phyloP scores from a whole-genome alignment of 1,140 invertebrate species.

The Drosophila equinoxialis region DNA sequence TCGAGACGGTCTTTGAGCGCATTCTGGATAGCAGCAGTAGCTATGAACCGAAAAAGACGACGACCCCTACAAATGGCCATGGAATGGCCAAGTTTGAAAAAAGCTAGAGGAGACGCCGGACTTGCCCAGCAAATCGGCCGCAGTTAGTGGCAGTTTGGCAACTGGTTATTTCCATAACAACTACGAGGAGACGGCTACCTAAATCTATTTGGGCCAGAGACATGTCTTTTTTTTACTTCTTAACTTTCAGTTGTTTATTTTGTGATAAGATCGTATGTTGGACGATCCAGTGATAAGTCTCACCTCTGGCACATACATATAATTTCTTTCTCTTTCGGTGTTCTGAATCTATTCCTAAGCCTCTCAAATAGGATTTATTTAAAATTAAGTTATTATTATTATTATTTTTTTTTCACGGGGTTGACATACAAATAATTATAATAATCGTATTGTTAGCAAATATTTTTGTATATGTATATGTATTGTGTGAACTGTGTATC shows the following conservation, averaged over 20 bases:
- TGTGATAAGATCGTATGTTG: constrained; percentile 59
- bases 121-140: constrained; percentile 55
- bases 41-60: background rate
- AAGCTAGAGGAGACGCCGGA: constrained; percentile 9
- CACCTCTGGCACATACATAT: constrained; percentile 12
- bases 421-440: constrained; percentile 5
- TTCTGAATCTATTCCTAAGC: constrained; percentile 41
- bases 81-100: constrained; percentile 9
- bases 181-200: constrained; percentile 72
- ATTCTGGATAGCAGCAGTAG: constrained; percentile 61
- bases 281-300: constrained; percentile 59
- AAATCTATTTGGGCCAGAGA: background rate
- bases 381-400: background rate
- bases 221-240: constrained; percentile 22
- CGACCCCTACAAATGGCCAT: background rate
- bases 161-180: constrained; percentile 74
- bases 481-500: background rate
- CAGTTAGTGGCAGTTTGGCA: constrained; percentile 53
- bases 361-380: constrained; percentile 1
- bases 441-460: background rate
- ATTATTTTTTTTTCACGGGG: background rate
- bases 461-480: background rate
- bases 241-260: constrained; percentile 34
- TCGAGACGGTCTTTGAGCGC: constrained; percentile 75
- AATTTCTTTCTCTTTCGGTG: constrained; percentile 35